Percentiles rank a stretch among this genome's conserved stretches.
Evolutionary conservation across 2,888 invertebrate genomes (phyloP).

Genomic region (Leucoma salicis): DNA sequence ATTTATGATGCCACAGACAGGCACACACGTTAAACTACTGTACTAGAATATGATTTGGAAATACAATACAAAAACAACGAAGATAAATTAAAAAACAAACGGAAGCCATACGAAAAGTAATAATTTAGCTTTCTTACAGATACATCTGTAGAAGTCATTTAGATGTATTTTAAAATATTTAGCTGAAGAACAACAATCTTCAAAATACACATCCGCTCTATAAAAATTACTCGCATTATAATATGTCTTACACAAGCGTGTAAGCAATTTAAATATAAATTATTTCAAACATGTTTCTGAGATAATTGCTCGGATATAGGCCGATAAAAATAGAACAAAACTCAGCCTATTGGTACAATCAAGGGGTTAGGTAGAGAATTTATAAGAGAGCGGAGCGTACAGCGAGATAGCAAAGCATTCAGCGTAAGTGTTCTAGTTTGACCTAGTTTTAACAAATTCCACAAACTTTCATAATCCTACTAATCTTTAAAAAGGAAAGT

Average conservation of each 20-base stretch:
- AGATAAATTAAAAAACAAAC: no score
- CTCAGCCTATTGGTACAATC: slow-evolving; percentile 6
- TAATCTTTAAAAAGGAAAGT: no score
- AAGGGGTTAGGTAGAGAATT: slow-evolving; percentile 1
- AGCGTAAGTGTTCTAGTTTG: no score
- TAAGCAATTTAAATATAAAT: slow-evolving; percentile 7
- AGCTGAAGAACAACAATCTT: background rate
- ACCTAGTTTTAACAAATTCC: no score
- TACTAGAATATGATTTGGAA: no score
- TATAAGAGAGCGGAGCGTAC: background rate
- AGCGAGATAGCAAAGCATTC: no score
- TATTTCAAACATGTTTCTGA: slow-evolving; percentile 6
- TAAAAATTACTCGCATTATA: slow-evolving; percentile 6
- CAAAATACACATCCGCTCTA: background rate
- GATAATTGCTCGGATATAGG: slow-evolving; percentile 17
- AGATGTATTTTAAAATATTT: background rate
- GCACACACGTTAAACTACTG: no score
- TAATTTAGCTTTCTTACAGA: background rate
- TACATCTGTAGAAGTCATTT: background rate
- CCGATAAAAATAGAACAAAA: slow-evolving; percentile 12
- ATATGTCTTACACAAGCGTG: background rate
- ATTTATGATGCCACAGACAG: no score
- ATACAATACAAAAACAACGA: no score
- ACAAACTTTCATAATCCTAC: no score
- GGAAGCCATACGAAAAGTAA: no score